These are phyloP conservation scores for Ametastegia equiseti DNA, from an alignment of 2,888 invertebrate genomes.

Conservation along the genomic window DNA sequence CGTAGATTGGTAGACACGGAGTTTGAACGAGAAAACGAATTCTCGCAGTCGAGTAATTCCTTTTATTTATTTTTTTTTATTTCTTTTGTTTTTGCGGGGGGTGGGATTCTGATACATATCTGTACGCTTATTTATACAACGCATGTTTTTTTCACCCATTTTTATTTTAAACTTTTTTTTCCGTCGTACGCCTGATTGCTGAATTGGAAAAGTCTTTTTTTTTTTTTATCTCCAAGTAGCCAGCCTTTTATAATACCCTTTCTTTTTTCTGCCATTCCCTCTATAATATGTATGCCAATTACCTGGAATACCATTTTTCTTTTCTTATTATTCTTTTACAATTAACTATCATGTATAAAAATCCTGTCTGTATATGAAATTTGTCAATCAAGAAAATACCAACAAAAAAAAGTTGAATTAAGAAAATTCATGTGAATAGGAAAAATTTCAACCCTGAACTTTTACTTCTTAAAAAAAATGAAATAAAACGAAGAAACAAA, in stretches of 20 bases:
- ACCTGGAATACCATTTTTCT: no score
- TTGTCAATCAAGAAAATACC: no score
- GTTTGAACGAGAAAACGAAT: background rate
- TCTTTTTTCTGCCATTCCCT: background rate
- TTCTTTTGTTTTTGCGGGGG: background rate
- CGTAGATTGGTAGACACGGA: background rate
- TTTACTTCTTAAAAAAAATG: no score
- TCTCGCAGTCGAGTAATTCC: background rate
- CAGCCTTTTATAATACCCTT: background rate
- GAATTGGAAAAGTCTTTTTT: background rate
- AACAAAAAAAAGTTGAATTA: no score
- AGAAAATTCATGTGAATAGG: no score
- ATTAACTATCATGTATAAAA: no score
- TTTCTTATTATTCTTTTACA: no score
- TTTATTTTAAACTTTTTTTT: background rate
- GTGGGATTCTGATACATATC: background rate
- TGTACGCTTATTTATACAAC: no score
- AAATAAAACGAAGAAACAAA: no score
- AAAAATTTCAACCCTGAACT: no score
- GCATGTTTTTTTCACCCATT: background rate
- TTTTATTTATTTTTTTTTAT: background rate
- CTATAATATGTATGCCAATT: background rate
- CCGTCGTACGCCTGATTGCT: background rate
- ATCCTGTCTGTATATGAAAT: no score
- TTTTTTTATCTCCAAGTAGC: background rate